These are phyloP conservation scores for Drosophila tanythrix DNA, from an alignment of 2,888 invertebrate genomes.

Conservation along the genomic window DNA sequence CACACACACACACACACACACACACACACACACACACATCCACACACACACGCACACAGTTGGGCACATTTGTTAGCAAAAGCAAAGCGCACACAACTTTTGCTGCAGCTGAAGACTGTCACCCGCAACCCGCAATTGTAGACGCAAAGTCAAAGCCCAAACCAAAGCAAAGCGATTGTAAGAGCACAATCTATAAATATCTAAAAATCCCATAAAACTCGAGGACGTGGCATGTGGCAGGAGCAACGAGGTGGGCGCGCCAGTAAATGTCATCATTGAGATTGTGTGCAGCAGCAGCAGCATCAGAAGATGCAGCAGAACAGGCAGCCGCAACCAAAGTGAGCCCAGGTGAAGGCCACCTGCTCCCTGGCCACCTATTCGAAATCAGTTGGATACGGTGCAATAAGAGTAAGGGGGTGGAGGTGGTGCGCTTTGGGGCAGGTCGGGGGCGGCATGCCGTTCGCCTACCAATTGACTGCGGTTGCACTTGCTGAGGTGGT, in stretches of 20 bases:
- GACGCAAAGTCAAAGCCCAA: conserved; percentile 15
- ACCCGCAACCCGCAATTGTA: neutral
- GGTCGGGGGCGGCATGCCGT: conserved; percentile 1
- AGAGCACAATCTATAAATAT: conserved; percentile 76
- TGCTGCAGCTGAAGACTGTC: conserved; percentile 9
- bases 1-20: conserved; percentile 4
- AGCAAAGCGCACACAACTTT: conserved; percentile 41
- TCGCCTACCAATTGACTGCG: conserved; percentile 63
- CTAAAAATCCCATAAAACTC: conserved; percentile 76
- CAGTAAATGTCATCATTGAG: conserved; percentile 68
- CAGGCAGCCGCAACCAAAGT: neutral
- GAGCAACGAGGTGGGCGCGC: conserved; percentile 41
- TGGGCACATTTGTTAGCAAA: conserved; percentile 42
- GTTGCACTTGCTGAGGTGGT: conserved; percentile 45
- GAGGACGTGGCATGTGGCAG: conserved; percentile 50
- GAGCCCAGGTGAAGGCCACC: conserved; percentile 10
- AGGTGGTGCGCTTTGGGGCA: neutral
- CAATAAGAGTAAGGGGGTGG: neutral
- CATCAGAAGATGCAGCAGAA: neutral
- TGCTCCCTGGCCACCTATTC: conserved; percentile 15
- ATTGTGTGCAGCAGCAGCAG: conserved; percentile 14
- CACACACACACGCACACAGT: neutral
- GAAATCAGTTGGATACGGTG: conserved; percentile 7
- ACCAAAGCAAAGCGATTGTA: conserved; percentile 47
- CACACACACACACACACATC: neutral